Conservation (phyloP, 2,888 invertebrate species). For the Dyspetes luteomarginatus region DNA sequence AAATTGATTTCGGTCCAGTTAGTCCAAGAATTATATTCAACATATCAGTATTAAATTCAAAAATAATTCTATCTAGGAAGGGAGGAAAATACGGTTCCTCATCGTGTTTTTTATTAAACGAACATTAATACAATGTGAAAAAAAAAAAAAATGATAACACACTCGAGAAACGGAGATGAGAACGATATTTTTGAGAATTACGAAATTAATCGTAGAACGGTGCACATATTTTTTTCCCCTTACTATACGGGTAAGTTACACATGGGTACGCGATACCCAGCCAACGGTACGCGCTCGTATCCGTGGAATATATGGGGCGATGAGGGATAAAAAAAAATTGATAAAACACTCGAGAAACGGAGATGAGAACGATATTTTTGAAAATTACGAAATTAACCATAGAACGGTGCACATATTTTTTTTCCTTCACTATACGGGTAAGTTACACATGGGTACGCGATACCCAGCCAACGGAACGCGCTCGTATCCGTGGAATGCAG, state of each 20-base stretch:
- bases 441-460: too few relatives aligned
- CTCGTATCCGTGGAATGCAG: too few relatives aligned
- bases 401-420: neutral
- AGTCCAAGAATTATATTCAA: conserved; percentile 52
- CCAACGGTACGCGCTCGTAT: too few relatives aligned
- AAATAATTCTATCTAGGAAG: conserved; percentile 43
- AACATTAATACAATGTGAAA: conserved; percentile 21
- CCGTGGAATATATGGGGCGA: too few relatives aligned
- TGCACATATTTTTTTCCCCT: neutral
- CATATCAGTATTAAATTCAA: conserved; percentile 53
- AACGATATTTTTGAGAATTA: neutral
- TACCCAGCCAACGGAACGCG: too few relatives aligned
- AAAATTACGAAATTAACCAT: neutral
- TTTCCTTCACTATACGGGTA: too few relatives aligned
- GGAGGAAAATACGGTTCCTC: conserved; percentile 14
- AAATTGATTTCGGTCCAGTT: conserved; percentile 21
- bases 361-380: neutral
- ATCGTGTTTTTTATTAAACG: conserved; percentile 29
- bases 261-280: too few relatives aligned
- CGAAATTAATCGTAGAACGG: neutral
- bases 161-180: neutral
- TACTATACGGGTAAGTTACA: too few relatives aligned
- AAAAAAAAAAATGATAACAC: conserved; percentile 15
- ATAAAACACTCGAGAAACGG: conserved; percentile 1
- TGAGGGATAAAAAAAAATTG: neutral